These are phyloP conservation scores for Sanderia malayensis DNA, from an alignment of 30 jellyfish, hydroid and myxozoan genomes.

Conservation along the genomic window DNA sequence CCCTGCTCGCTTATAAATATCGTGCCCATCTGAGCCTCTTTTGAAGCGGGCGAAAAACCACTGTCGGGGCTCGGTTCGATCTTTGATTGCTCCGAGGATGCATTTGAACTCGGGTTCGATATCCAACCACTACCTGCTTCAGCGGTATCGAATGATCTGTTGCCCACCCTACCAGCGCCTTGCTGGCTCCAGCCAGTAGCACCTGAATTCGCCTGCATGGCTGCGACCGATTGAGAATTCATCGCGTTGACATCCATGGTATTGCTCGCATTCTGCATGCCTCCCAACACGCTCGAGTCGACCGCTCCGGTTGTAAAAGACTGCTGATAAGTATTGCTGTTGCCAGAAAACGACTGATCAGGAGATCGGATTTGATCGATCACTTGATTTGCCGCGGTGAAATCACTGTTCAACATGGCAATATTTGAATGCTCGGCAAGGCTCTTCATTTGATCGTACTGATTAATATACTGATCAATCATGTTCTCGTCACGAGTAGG, in stretches of 20 bases:
- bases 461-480: constrained; percentile 22
- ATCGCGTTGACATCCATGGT: background rate
- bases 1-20: background rate
- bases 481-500: background rate
- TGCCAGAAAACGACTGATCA: background rate
- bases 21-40: background rate
- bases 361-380: background rate
- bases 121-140: background rate
- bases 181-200: background rate
- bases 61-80: background rate
- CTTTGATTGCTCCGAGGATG: background rate
- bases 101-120: background rate
- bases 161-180: background rate
- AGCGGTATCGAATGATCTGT: background rate
- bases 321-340: background rate
- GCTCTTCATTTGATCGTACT: background rate
- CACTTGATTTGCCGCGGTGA: background rate
- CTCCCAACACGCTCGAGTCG: background rate
- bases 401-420: background rate
- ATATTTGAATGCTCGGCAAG: background rate
- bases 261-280: background rate
- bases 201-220: too few species aligned
- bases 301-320: background rate
- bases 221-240: too few species aligned
- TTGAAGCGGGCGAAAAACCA: background rate